Evolutionary conservation across 1,140 invertebrate species (phyloP), one percentile per base, ranked within the genome.

Genomic region (Lepidostoma basale): DNA sequence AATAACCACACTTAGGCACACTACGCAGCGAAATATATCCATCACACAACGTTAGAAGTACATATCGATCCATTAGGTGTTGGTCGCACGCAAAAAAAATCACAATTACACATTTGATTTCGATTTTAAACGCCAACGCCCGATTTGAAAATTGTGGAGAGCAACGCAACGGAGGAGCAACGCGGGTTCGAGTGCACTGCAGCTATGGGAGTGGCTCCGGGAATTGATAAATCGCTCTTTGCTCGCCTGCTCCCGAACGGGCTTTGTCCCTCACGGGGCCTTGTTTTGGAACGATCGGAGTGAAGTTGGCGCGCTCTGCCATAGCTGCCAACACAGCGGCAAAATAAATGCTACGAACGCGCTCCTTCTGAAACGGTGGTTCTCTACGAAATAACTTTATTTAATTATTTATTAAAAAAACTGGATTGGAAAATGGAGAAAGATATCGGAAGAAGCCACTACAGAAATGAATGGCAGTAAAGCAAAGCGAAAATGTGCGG

Each of bases 211-310:
- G 49, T 65, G 47, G 62, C 26, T 49, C 45, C 16, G 40, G 12
- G 22, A 23, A 36, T 58, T 58, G 52, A 58, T 58, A 58, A 58
- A 58, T 33, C 33, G 28, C 25, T 33, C 33, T 58, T 16, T 14
- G 25, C 26, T 60, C 33, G 22, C 16, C 23, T 28, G 28, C 54
- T 9, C n/a, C 54, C 54, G 30, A 18, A 22, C 14, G 59, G 14
- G 40, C 59, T 62, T 63, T 63, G 62, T 63, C 62, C 20, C 47
- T 52, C 30, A 30, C 33, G 49, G 5, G 22, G 28, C 16, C 33
- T 65, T 65, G 62, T 65, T 65, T 65, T 65, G 62, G 62, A 65
- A 18, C 33, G 47, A 54, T 12, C 36, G 47, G 20, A 6, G 33
- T 42, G 62, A 65, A 65, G 62, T 65, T 65, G 22, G 62, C 62